phyloP scores from a whole-genome alignment of 2,888 invertebrate genomes.

The Orthosia gothica region DNA sequence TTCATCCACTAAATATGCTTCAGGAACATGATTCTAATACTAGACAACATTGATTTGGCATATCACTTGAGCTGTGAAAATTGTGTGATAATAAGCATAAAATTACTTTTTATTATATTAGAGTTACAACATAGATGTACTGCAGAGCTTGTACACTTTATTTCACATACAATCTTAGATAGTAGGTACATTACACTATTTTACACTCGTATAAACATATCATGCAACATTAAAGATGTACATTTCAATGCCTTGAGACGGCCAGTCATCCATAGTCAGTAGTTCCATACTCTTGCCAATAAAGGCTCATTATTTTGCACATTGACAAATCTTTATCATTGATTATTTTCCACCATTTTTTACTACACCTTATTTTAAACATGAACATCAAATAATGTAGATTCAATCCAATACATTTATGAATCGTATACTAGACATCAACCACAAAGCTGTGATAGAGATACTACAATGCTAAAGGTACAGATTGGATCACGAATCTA shows the following conservation, averaged over 20 bases:
- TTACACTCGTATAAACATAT: constrained; percentile 57
- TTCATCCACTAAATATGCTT: constrained; percentile 49
- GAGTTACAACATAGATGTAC: constrained; percentile 63
- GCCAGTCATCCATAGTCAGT: constrained; percentile 7
- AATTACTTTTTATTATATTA: constrained; percentile 58
- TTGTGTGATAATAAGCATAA: constrained; percentile 67
- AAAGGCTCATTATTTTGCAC: constrained; percentile 12
- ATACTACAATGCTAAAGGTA: constrained; percentile 37
- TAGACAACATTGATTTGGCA: constrained; percentile 88
- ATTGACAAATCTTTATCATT: constrained; percentile 40
- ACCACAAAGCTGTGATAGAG: constrained; percentile 42
- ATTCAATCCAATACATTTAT: constrained; percentile 60
- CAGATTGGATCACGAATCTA: constrained; percentile 44
- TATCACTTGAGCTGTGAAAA: constrained; percentile 84
- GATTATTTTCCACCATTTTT: constrained; percentile 48
- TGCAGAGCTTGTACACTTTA: constrained; percentile 65
- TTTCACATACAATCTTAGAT: constrained; percentile 59
- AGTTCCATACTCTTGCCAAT: constrained; percentile 28
- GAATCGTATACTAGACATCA: constrained; percentile 68
- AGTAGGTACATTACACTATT: constrained; percentile 42
- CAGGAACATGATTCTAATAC: constrained; percentile 65
- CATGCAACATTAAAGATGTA: constrained; percentile 54
- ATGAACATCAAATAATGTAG: constrained; percentile 65
- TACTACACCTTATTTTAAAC: constrained; percentile 57
- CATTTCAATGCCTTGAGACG: constrained; percentile 32